Evolutionary conservation across 2,888 invertebrate species (phyloP), one percentile per base, ranked within the genome.

Genomic region (Lagria hirta): DNA sequence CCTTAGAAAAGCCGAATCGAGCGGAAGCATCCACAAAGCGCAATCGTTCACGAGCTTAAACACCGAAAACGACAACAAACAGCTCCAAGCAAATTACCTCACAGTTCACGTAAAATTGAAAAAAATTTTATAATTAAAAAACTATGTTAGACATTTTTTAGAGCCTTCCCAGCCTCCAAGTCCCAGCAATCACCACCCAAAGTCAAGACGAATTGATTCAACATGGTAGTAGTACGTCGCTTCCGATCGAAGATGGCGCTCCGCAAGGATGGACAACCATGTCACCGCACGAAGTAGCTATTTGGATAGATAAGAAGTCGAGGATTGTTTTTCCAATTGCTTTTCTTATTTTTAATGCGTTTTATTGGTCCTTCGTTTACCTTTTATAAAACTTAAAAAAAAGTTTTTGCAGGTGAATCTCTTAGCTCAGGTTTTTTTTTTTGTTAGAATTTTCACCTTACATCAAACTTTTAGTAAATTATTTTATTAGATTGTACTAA

Each of bases 261-360:
- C 71, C 47, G 6, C 75, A 73, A 40, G 71, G 73, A 14, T 85
- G 86, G 81, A 88, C 88, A 29, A 88, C 88, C 7, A 86, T 90
- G 83, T 89, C 90, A 1, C 89, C 91, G 0, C 90, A 90, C 60
- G 86, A 91, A 70, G 88, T 91, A 41, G 86, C 91, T 51, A 85
- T 83, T 35, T 91, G 90, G 88, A 89, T 91, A 52, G 91, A 91
- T 73, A 83, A 79, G 38, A 74, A 89, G 38, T 86, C 89, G 14
- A 77, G 91, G 34, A 73, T 88, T 20, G 75, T 86, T 1, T 91
- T 91, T 68, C 91, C 91, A 0, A 68, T 84, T 2, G 75, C 85
- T 5, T 91, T 91, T 65, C 61, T 90, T 8, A 77, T 86, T 43
- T 91, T 91, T 70, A 91, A 91, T 63, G 74, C 70, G 20, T 64